Evolutionary conservation across 2,888 invertebrate genomes (phyloP), one percentile per base, ranked within the genome.

Genomic region (Drosophila kokeensis): DNA sequence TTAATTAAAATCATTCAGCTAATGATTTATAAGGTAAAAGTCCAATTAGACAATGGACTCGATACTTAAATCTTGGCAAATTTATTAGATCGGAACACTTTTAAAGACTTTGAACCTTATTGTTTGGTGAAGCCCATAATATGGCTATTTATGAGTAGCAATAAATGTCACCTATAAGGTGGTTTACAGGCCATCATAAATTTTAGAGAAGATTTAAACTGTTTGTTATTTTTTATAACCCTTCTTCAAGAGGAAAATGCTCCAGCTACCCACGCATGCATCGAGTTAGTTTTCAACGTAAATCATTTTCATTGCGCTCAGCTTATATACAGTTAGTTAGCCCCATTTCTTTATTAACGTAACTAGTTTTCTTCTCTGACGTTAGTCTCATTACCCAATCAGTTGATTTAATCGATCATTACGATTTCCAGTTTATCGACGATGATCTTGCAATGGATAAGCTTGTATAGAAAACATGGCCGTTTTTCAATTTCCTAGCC

Each of bases 401-500:
- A 60, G 21, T 24, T 42, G 71, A 63, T 71, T 81, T 71, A 76
- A 78, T 76, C 81, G 77, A 80, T 77, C 81, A 80, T 71, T 67
- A 71, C 60, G 48, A 76, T 78, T 48, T 58, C 50, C 40, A 76
- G 60, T 81, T 78, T 81, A 81, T 87, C 73, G 82, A 68, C 77
- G 68, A 68, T 83, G 64, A 70, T 64, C 72, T 66, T 66, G 49
- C 55, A 73, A 68, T 66, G 72, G 59, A 65, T 58, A 52, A 64
- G 64, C 69, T 55, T 38, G 64, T 29, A 65, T 49, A 52, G 67
- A 76, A 60, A 55, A 61, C 32, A 64, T 57, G n/a, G 65, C 38
- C 81, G 74, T 80, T 89, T 89, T 89, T 87, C 87, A 90, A 90
- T 87, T 89, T 89, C 68, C 67, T 71, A 64, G 66, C 68, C 90